These are phyloP conservation scores for Choristoneura fumiferana DNA, from an alignment of 1,140 invertebrate species.

Conservation along the genomic window DNA sequence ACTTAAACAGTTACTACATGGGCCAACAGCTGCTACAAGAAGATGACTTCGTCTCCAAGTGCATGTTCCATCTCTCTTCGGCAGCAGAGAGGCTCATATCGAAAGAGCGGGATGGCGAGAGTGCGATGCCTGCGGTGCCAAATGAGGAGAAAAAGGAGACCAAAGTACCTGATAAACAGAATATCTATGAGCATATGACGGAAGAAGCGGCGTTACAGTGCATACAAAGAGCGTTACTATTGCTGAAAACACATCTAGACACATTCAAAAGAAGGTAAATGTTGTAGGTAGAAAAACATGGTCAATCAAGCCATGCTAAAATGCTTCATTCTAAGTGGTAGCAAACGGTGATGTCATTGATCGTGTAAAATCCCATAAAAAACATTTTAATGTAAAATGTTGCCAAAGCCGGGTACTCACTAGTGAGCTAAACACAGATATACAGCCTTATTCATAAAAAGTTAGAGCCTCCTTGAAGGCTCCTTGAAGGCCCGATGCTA, in stretches of 20 bases:
- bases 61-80: constrained; percentile 92
- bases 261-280: constrained; percentile 89
- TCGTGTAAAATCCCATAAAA: too few relatives aligned
- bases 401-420: too few relatives aligned
- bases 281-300: too few relatives aligned
- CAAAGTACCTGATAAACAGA: constrained; percentile 58
- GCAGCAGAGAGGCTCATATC: constrained; percentile 86
- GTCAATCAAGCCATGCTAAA: too few relatives aligned
- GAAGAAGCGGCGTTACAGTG: constrained; percentile 91
- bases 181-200: constrained; percentile 70
- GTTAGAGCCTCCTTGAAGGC: too few relatives aligned
- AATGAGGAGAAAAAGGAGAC: constrained; percentile 41
- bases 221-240: constrained; percentile 91
- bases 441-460: too few relatives aligned
- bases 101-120: constrained; percentile 55
- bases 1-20: constrained; percentile 95
- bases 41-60: constrained; percentile 93
- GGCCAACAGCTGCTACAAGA: constrained; percentile 93
- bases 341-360: too few relatives aligned
- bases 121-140: constrained; percentile 21
- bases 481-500: too few relatives aligned
- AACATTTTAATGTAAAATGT: too few relatives aligned
- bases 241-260: constrained; percentile 95
- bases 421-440: too few relatives aligned
- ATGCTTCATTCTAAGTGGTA: too few relatives aligned